Evolutionary conservation across 2,888 invertebrate species (phyloP).

Genomic region (Dasysyrphus albostriatus): DNA sequence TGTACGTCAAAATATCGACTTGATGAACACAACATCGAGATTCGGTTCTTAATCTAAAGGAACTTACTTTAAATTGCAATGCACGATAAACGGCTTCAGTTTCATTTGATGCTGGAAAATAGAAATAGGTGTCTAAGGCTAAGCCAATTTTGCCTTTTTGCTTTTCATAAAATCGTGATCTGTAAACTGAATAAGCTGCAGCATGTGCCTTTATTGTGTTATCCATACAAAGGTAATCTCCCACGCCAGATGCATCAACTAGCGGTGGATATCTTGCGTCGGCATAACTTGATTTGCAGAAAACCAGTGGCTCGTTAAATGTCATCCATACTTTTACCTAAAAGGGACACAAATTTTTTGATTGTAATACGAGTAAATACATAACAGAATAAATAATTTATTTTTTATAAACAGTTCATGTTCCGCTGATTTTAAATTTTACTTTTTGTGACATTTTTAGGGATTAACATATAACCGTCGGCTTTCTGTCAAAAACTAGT

Average conservation of each 20-base stretch:
- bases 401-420: too few species aligned
- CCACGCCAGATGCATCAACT: conserved; percentile 83
- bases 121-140: conserved; percentile 78
- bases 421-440: too few species aligned
- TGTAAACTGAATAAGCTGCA: conserved; percentile 83
- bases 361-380: too few species aligned
- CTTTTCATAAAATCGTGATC: conserved; percentile 81
- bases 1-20: too few species aligned
- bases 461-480: too few species aligned
- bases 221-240: conserved; percentile 85
- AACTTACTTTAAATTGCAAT: conserved; percentile 79
- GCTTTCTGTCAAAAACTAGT: too few species aligned
- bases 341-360: too few species aligned
- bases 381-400: too few species aligned
- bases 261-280: conserved; percentile 79
- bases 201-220: conserved; percentile 85
- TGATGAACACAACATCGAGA: too few species aligned
- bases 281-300: conserved; percentile 85
- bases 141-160: conserved; percentile 81
- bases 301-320: conserved; percentile 84
- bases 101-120: conserved; percentile 77
- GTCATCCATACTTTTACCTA: conserved; percentile 68
- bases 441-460: too few species aligned
- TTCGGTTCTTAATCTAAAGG: too few species aligned
- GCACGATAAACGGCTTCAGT: conserved; percentile 77